Base-by-base conservation (phyloP, 1,140 invertebrate genomes). In the Ceratosolen fusciceps region DNA sequence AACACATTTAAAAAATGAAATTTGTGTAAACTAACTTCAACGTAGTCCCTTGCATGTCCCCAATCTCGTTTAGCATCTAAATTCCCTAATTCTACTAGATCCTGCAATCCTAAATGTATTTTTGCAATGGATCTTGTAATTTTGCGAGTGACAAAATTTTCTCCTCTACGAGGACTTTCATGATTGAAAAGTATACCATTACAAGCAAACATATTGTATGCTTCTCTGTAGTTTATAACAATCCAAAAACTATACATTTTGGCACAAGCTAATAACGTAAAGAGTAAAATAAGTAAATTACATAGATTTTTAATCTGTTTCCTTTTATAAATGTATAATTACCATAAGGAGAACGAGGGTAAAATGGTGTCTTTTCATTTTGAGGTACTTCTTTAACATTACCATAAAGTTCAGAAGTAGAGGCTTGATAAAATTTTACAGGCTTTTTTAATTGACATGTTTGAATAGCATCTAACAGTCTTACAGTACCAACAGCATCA, bases 151-250 rank as follows among this genome's bases (percentile, higher is more conserved):
- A 99, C 99, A 92, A 99, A 99, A 85, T 96, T 99, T 91, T 99
- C 98, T 82, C 98, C 98, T 88, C 99, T 91, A 80, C 98, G 91
- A 2, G 99, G 99, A 90, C 97, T 99, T 92, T 99, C 99, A 88
- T 99, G 99, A 91, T 99, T 99, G 88, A 99, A 99, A 4, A 99
- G 92, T 82, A 99, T 98, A 0, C 99, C 99, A 91, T 99, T 99
- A 84, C 97, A 98, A 1, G 98, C 98, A 91, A 95, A 99, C 95
- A 99, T 99, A 75, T 94, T 93, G 87, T 99, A 99, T 0, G 99
- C 98, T 89, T 99, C 98, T 79, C 98, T 92, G 87, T 99, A 99
- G 90, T 99, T 99, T 14, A 98, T 93, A 0, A 98, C 96, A 84
- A 99, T 99, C 98, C 99, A 99, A 86, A 97, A 99, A 4, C 96